Conservation (phyloP, 2,888 invertebrate species). For the Pammene fasciana region DNA sequence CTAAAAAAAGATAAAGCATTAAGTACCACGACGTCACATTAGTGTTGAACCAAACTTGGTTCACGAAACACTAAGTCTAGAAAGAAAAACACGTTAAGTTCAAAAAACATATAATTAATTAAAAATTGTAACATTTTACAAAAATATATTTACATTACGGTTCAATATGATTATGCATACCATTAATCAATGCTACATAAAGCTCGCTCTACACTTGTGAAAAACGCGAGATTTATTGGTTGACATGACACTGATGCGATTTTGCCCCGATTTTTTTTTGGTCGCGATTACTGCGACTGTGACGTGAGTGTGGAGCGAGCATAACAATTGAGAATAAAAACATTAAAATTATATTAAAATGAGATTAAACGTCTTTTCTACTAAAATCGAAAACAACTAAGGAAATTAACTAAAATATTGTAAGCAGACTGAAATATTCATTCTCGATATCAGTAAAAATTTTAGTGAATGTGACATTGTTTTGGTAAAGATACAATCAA, state of each 20-base stretch:
- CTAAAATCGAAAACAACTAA: slow-evolving; percentile 2
- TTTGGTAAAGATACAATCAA: too few species aligned
- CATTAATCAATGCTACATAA: slow-evolving; percentile 36
- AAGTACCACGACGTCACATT: too few species aligned
- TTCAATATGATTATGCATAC: slow-evolving; percentile 55
- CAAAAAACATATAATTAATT: slow-evolving; percentile 78
- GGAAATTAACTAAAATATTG: not conserved
- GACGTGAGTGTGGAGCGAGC: slow-evolving; percentile 8
- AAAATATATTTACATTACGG: slow-evolving; percentile 81
- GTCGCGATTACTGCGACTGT: not conserved
- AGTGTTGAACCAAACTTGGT: too few species aligned
- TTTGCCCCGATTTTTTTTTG: too few species aligned
- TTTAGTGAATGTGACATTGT: too few species aligned
- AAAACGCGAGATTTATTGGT: not conserved
- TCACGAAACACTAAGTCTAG: not conserved
- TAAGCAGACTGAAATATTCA: not conserved
- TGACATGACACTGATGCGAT: too few species aligned
- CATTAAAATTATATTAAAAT: slow-evolving; percentile 32
- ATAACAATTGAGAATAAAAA: slow-evolving; percentile 37
- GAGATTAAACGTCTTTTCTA: slow-evolving; percentile 27
- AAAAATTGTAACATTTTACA: slow-evolving; percentile 82
- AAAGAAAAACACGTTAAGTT: slow-evolving; percentile 57
- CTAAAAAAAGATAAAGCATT: too few species aligned
- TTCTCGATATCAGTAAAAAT: not conserved
- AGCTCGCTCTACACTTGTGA: slow-evolving; percentile 13